Conservation (phyloP, 1,140 invertebrate genomes). For the Drosophila murphyi region DNA sequence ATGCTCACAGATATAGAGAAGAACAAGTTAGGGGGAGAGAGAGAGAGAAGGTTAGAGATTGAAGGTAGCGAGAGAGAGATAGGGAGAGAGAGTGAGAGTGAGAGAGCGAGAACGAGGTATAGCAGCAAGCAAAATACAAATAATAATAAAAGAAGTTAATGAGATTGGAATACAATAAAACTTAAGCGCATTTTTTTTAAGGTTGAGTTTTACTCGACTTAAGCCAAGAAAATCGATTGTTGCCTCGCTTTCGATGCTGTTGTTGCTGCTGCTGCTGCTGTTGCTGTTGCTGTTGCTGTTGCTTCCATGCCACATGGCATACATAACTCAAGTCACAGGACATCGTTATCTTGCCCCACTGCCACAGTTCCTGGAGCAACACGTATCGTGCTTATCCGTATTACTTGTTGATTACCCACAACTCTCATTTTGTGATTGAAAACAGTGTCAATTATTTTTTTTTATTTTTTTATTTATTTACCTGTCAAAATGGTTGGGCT, state of each 20-base stretch:
- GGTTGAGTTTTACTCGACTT: conserved; percentile 65
- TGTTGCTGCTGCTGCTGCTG: too few relatives aligned
- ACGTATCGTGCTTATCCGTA: neutral
- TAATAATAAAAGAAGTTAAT: conserved; percentile 82
- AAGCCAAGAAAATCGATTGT: conserved; percentile 71
- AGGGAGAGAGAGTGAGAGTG: neutral
- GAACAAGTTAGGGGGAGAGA: neutral
- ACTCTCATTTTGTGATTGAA: neutral
- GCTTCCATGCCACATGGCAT: too few relatives aligned
- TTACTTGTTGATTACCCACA: conserved; percentile 4
- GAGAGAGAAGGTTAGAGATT: neutral
- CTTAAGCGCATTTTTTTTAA: conserved; percentile 71
- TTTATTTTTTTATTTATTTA: neutral
- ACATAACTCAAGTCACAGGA: neutral
- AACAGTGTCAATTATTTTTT: neutral
- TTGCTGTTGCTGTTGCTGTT: too few relatives aligned
- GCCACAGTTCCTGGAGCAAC: too few relatives aligned
- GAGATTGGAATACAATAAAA: conserved; percentile 81
- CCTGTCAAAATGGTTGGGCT: neutral
- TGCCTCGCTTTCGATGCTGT: neutral
- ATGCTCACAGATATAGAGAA: conserved; percentile 1
- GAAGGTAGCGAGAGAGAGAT: neutral
- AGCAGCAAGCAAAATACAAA: conserved; percentile 57
- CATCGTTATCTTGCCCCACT: neutral
- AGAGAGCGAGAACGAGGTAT: neutral